Evolutionary conservation across 2,888 invertebrate genomes (phyloP).

Genomic region (Nomada flava): DNA sequence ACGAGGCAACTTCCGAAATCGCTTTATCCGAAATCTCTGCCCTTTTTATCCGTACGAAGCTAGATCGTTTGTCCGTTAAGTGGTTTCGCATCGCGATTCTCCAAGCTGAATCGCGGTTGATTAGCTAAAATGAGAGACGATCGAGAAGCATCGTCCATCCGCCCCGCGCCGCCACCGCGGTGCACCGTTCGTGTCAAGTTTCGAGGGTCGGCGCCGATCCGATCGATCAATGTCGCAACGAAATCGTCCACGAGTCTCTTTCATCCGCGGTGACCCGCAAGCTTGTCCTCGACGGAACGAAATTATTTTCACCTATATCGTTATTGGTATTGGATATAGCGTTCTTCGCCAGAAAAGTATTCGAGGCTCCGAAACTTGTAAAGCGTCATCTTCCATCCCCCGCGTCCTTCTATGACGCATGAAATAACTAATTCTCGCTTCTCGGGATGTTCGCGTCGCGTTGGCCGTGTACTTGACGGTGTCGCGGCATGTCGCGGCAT

Average conservation of each 20-base stretch:
- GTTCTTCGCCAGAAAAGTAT: constrained; percentile 38
- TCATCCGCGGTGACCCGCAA: constrained; percentile 57
- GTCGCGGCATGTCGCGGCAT: neutral
- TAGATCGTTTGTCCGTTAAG: neutral
- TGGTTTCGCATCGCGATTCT: no score
- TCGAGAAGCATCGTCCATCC: no score
- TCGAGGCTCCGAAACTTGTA: constrained; percentile 38
- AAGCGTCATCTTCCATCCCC: constrained; percentile 10
- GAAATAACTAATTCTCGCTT: neutral
- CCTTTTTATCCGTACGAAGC: neutral
- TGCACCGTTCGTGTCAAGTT: no score
- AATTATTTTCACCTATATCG: constrained; percentile 73
- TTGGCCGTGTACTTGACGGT: neutral
- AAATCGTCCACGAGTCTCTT: constrained; percentile 16
- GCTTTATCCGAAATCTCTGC: neutral
- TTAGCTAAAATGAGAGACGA: no score
- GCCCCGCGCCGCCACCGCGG: no score
- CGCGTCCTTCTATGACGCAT: neutral
- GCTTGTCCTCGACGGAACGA: constrained; percentile 58
- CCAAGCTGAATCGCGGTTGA: no score
- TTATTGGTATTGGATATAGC: constrained; percentile 69
- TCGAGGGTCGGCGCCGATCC: no score
- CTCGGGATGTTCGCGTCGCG: neutral
- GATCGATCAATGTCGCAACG: no score
- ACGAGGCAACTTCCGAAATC: neutral